Evolutionary conservation across 2,113 vertebrate genomes (phyloP), one percentile per base, ranked within the genome.

Genomic region (Pimephales promelas): DNA sequence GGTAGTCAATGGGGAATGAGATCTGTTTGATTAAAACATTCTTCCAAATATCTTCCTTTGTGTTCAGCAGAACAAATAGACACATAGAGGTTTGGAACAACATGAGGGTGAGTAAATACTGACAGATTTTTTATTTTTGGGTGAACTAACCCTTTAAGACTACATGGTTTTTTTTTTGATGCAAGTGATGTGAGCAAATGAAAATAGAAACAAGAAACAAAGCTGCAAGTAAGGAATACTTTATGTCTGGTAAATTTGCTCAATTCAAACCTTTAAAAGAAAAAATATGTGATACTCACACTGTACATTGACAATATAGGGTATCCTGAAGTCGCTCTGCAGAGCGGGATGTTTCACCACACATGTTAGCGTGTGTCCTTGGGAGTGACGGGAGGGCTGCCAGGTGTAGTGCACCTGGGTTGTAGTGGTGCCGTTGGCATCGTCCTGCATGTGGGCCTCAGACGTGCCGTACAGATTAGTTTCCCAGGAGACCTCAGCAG

Each of bases 301-400:
- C 83, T 97, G 96, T 88, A 99, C 97, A 84, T 98, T 97, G 91
- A 99, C 87, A 81, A 94, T 84, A 40, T 97, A 95, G 72, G 96
- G 94, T 76, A 97, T 96, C 89, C 97, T 93, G 84, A 97, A 93
- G 86, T 97, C 96, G 52, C 90, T 95, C 80, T 94, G 95, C 89
- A 99, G 94, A 45, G 98, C 95, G 10, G 97, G 97, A 90, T 99
- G 98, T 77, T 93, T 96, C 81, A 99, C 96, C 79, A 99, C 89
- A 68, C 98, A 99, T 61, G 96, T 96, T 84, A 99, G 93, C 2
- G 84, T 89, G 82, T 96, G 95, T 86, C 97, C 96, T 92, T 96
- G 96, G 88, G 95, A 92, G 89, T 97, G 96, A 16, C 97, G 94
- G 0, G 95, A 97, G 49, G 97, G 98, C 79, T 95, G 92, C 90